Percentiles rank a stretch among this genome's conserved stretches.
Evolutionary conservation across 2,797 vertebrate species (phyloP).

Genomic region (Liparis tanakae): DNA sequence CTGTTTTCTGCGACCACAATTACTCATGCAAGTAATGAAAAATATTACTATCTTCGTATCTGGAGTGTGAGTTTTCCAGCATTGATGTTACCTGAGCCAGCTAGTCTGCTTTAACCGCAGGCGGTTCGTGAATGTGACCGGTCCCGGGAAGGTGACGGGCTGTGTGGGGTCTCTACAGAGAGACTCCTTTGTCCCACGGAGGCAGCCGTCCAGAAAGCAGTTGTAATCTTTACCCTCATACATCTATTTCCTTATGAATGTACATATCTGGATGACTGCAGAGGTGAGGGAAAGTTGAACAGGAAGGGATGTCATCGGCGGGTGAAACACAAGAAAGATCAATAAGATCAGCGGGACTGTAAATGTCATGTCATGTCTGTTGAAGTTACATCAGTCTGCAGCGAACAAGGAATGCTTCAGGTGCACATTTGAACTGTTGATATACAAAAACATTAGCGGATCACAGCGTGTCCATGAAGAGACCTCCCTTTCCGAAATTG

Average conservation of each 20-base stretch:
- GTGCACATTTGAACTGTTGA: constrained; percentile 25
- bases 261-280: constrained; percentile 10
- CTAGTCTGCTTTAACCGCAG: constrained; percentile 71
- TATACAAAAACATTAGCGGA: neutral
- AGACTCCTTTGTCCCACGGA: constrained; percentile 68
- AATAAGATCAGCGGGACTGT: constrained; percentile 54
- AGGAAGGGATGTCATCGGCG: constrained; percentile 55
- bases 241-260: constrained; percentile 49
- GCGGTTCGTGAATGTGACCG: constrained; percentile 47
- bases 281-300: constrained; percentile 75
- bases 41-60: constrained; percentile 69
- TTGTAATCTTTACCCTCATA: constrained; percentile 49
- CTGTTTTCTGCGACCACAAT: constrained; percentile 43
- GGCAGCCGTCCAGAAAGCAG: constrained; percentile 61
- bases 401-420: constrained; percentile 1
- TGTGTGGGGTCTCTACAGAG: constrained; percentile 52
- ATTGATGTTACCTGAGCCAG: constrained; percentile 66
- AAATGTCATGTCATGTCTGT: constrained; percentile 50
- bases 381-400: constrained; percentile 38
- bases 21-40: constrained; percentile 62
- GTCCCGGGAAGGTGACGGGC: constrained; percentile 41
- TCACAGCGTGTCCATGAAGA: neutral
- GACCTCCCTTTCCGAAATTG: neutral
- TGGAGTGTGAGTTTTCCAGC: constrained; percentile 71
- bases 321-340: constrained; percentile 62